A percentile compares a stretch with the other conserved stretches of the same genome.
phyloP scores from a whole-genome alignment of 2,113 vertebrate species.

The Hassar affinis region DNA sequence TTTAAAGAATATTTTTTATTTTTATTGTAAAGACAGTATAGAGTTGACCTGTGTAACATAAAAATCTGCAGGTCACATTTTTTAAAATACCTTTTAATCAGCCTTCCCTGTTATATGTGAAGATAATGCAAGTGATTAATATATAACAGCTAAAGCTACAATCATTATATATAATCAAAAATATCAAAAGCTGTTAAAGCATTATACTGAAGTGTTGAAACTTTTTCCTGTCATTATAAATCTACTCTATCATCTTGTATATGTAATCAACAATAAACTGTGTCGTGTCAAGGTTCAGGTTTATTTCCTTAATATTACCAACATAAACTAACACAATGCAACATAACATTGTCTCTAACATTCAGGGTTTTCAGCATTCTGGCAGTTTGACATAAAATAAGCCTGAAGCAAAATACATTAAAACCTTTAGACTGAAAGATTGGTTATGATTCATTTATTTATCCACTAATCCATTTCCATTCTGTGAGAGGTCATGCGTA shows the following conservation, averaged over 20 bases:
- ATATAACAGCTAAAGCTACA: not conserved
- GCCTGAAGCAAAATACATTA: not conserved
- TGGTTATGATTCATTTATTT: not conserved
- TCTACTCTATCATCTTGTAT: not conserved
- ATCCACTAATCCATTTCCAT: not conserved
- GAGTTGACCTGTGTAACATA: not conserved
- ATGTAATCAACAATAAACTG: slow-evolving; percentile 1
- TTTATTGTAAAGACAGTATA: not conserved
- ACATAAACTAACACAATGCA: not conserved
- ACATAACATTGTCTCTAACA: not conserved
- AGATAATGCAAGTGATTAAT: not conserved
- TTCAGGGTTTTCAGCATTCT: not conserved
- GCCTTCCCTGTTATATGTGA: slow-evolving; percentile 8
- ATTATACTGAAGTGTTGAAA: not conserved
- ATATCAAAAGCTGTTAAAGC: not conserved
- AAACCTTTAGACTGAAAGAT: not conserved
- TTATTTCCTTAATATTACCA: slow-evolving; percentile 1
- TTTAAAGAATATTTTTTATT: not conserved
- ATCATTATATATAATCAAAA: not conserved
- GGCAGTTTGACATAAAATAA: not conserved
- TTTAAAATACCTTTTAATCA: not conserved
- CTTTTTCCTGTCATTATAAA: not conserved
- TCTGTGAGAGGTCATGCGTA: not conserved
- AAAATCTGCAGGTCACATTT: not conserved
- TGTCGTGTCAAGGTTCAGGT: not conserved